Evolutionary conservation across 92 coral and sea anemone genomes (phyloP), one percentile per base, ranked within the genome.

Genomic region (Epizoanthus scotinus): DNA sequence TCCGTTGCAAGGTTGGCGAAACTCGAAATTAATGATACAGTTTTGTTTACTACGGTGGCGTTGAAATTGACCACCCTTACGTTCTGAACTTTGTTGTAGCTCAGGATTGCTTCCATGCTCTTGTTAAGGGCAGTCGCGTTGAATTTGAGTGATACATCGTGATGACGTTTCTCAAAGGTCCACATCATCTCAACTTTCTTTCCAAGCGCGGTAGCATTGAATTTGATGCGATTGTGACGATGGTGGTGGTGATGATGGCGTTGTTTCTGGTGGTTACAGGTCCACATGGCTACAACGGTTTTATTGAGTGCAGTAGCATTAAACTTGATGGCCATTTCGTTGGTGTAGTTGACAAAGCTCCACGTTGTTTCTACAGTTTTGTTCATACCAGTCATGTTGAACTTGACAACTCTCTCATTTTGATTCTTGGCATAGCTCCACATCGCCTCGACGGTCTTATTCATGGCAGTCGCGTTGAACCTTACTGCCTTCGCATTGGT

Each of bases 281-380:
- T 78, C 98, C 94, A 95, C 50, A 80, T 82, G 21, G 98, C 96
- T 63, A 83, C 87, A 53, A 91, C 38, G 28, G 93, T 88, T 68
- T 84, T 93, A 78, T 91, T 83, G 2, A 93, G 54, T 28, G 79
- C 92, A 21, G 94, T 84, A n/a, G 94, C 98, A 31, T 84, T 83
- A 58, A 94, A 81, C 58, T 83, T 90, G 74, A 94, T 67, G 69
- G 92, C 91, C 74, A 78, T 87, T 75, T 88, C 88, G 71, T 84
- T 71, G 8, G 84, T 38, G 62, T 77, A 13, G 68, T 87, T 86
- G 74, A 83, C 91, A 87, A 85, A 71, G 66, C 91, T 87, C 60
- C 86, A 71, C 17, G 70, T 71, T 25, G 93, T 81, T 42, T 82
- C 78, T 14, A 90, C 73, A 54, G 90, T 78, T 78, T 82, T 90